Evolutionary conservation across 2,113 vertebrate genomes (phyloP).

Genomic region (Chaetodon trifascialis): DNA sequence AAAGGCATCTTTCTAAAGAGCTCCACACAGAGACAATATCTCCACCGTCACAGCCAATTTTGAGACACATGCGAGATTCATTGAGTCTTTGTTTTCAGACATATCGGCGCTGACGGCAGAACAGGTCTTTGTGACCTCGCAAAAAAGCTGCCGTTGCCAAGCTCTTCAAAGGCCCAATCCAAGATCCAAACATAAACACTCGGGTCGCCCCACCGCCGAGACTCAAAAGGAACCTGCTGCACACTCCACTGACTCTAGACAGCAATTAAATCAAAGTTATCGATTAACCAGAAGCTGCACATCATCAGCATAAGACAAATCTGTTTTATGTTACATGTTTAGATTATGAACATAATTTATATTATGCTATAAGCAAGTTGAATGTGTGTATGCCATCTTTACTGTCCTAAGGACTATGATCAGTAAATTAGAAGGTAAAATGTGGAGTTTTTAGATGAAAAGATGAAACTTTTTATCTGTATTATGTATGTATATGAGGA

Average conservation of each 20-base stretch:
- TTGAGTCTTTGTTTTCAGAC: constrained; percentile 39
- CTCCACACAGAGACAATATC: constrained; percentile 22
- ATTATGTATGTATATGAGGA: background rate
- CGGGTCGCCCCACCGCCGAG: background rate
- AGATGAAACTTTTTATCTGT: background rate
- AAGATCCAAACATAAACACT: constrained; percentile 45
- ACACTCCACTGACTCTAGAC: background rate
- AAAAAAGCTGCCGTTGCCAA: constrained; percentile 22
- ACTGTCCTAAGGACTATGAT: background rate
- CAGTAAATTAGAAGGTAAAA: too few species aligned
- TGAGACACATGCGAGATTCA: constrained; percentile 31
- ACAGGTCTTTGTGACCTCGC: constrained; percentile 48
- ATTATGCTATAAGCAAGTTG: too few species aligned
- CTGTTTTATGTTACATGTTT: too few species aligned
- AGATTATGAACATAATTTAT: too few species aligned
- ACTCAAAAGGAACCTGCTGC: constrained; percentile 9
- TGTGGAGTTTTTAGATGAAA: too few species aligned
- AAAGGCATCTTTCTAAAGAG: constrained; percentile 37
- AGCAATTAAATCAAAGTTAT: background rate
- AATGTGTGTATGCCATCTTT: background rate
- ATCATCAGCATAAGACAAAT: too few species aligned
- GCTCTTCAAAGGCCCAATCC: constrained; percentile 19
- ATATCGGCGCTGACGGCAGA: constrained; percentile 22
- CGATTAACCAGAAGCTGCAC: too few species aligned
- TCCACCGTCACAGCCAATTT: constrained; percentile 37